Evolutionary conservation across 2,113 vertebrate genomes (phyloP).

Genomic region (Barnardius zonarius): DNA sequence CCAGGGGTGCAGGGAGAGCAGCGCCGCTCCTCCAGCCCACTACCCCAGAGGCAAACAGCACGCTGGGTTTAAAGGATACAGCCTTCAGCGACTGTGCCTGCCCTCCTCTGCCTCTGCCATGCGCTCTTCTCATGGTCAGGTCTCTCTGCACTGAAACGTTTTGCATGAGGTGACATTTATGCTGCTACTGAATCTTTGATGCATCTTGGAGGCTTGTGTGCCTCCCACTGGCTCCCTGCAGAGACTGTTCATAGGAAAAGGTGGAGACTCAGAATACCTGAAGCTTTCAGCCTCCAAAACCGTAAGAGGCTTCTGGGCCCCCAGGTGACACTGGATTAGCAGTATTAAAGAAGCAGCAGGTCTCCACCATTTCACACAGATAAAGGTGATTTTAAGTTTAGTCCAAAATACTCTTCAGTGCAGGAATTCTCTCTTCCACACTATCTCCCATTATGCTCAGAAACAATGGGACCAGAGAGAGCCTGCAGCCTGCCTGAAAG

Average conservation of each 20-base stretch:
- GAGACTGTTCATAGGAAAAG: neutral
- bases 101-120: neutral
- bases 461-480: neutral
- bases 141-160: neutral
- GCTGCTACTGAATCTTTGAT: neutral
- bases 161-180: neutral
- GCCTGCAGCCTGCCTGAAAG: neutral
- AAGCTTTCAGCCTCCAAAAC: neutral
- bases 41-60: neutral
- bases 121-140: neutral
- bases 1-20: neutral
- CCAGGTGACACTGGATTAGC: neutral
- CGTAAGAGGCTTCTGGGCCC: neutral
- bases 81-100: neutral
- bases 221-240: neutral
- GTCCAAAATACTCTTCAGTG: neutral
- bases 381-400: neutral
- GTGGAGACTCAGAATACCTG: neutral
- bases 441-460: neutral
- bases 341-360: neutral
- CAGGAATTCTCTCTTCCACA: neutral
- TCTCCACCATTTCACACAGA: neutral
- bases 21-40: neutral
- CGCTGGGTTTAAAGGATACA: neutral
- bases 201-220: neutral